Base-by-base conservation (phyloP, 2,888 invertebrate species). In the Tachystola acroxantha region DNA sequence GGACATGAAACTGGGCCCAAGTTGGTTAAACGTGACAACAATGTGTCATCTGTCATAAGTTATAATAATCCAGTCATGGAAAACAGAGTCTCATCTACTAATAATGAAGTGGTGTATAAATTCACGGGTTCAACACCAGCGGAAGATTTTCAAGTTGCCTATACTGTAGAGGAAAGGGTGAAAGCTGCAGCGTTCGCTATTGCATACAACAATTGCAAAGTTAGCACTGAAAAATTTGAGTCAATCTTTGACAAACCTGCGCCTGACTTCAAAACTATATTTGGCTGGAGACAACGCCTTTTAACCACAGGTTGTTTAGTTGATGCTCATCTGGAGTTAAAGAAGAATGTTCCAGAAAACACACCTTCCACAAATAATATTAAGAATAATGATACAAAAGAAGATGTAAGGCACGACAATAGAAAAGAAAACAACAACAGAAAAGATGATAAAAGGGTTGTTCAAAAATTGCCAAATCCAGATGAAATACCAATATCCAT, bases 211-310 rank as follows among this genome's bases (percentile, higher is more conserved):
- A 88, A 87, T 39, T 87, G 87, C 44, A 81, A 70, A 64, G 69
- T 76, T n/a, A 79, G 70, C 34, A 65, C 78, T 34, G 68, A 75
- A 1, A 78, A 68, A 49, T 88, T 88, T 74, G 75, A 85, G 57
- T 43, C 59, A 22, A 26, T 66, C 7, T 82, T 60, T 63, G 75
- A 77, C 33, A 88, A 88, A 60, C 82, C 81, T 26, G 85, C 87
- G 33, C 88, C 88, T 27, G 85, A 87, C 55, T 85, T 79, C 40
- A 75, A 85, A 53, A 86, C 85, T 28, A 80, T 88, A 43, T 88
- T 82, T 72, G 59, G 62, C 20, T 87, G 84, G 86, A 65, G 85
- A 39, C 79, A 82, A 46, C 58, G 69, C 10, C 67, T 88, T 14
- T 42, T 87, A 26, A 42, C 45, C 5, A 81, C 78, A 34, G 88